phyloP scores from a whole-genome alignment of 2,113 vertebrate genomes.

The Alligator sinensis region DNA sequence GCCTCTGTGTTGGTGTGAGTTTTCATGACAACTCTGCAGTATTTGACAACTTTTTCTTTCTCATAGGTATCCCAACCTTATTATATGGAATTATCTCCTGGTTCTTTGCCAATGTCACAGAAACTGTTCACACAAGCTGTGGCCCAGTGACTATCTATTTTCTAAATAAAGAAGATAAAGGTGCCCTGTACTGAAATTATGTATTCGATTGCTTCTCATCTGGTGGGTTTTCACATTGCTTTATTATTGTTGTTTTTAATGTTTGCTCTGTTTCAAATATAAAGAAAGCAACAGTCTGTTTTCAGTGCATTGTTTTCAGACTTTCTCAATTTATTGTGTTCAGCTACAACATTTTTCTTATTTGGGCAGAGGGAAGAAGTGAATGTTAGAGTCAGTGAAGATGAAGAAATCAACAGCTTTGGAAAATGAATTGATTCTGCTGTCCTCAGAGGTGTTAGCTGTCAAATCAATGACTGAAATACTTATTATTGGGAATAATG shows the following conservation, averaged over 20 bases:
- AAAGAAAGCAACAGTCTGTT: slow-evolving; percentile 39
- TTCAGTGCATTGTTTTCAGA: slow-evolving; percentile 2
- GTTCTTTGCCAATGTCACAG: slow-evolving; percentile 91
- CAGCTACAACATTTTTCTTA: background rate
- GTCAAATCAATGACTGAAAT: background rate
- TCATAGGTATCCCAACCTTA: slow-evolving; percentile 93
- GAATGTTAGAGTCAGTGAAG: background rate
- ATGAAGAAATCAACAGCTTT: background rate
- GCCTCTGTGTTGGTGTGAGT: background rate
- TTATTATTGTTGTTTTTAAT: slow-evolving; percentile 18
- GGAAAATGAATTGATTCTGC: background rate
- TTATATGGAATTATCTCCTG: slow-evolving; percentile 95
- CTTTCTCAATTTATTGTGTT: background rate
- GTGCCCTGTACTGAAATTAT: slow-evolving; percentile 87
- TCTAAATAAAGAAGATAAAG: slow-evolving; percentile 95
- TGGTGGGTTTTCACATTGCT: slow-evolving; percentile 25
- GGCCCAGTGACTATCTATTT: slow-evolving; percentile 96
- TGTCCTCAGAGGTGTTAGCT: background rate
- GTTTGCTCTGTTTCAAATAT: slow-evolving; percentile 51
- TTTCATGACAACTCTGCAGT: background rate
- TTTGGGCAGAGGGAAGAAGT: background rate
- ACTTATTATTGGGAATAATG: background rate
- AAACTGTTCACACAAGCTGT: slow-evolving; percentile 90
- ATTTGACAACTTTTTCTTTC: slow-evolving; percentile 45
- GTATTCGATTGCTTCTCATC: background rate